phyloP scores from a whole-genome alignment of 2,888 invertebrate species.

The Nebria salina region DNA sequence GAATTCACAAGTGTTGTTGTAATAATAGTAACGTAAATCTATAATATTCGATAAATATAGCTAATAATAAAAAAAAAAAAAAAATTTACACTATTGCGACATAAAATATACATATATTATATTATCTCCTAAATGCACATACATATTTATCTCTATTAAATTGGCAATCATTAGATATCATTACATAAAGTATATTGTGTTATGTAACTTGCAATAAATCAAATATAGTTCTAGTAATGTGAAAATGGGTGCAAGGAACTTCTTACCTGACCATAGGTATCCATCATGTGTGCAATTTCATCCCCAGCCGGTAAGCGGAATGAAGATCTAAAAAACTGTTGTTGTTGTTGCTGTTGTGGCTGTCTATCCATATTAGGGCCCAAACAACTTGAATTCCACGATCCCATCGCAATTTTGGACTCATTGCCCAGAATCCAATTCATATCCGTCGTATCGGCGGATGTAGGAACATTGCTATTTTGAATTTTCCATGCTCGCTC shows the following conservation, averaged over 20 bases:
- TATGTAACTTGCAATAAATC: too few relatives aligned
- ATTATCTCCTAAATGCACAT: neutral
- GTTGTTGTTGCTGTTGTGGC: constrained; percentile 55
- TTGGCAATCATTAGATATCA: too few relatives aligned
- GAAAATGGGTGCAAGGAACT: too few relatives aligned
- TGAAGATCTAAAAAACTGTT: constrained; percentile 54
- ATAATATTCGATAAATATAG: too few relatives aligned
- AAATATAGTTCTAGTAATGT: too few relatives aligned
- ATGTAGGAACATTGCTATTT: constrained; percentile 53
- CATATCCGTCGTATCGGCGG: constrained; percentile 59
- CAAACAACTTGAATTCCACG: constrained; percentile 56
- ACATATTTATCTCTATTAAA: too few relatives aligned
- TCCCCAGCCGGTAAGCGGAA: constrained; percentile 57
- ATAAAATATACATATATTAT: neutral
- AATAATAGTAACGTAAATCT: too few relatives aligned
- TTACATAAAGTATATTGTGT: too few relatives aligned
- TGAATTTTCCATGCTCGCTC: constrained; percentile 78
- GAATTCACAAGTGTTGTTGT: too few relatives aligned
- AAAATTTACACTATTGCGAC: too few relatives aligned
- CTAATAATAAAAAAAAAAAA: too few relatives aligned
- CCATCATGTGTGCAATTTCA: constrained; percentile 64
- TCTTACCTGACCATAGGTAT: constrained; percentile 62
- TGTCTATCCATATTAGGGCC: constrained; percentile 59
- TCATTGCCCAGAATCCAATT: constrained; percentile 64
- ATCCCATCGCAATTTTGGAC: constrained; percentile 56